These are phyloP conservation scores for Elymnias hypermnestra DNA, from an alignment of 1,140 invertebrate genomes.

Conservation along the genomic window DNA sequence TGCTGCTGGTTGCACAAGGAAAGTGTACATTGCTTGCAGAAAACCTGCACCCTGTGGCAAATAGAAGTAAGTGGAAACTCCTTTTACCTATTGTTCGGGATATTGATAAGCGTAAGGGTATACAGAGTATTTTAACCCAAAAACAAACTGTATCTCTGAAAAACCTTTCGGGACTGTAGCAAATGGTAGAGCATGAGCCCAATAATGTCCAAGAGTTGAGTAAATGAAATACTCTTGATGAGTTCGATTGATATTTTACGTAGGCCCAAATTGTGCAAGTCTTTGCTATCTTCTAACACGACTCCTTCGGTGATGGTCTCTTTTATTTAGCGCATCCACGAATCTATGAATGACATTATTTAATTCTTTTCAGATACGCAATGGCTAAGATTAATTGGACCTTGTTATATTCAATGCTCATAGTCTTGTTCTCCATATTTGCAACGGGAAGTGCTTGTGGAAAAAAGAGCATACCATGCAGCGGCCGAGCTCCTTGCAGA, in stretches of 20 bases:
- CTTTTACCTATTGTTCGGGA: too few species aligned
- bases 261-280: too few species aligned
- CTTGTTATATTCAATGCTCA: constrained; percentile 28
- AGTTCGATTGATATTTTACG: too few species aligned
- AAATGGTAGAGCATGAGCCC: too few species aligned
- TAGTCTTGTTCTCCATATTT: constrained; percentile 37
- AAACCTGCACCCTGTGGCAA: constrained; percentile 48
- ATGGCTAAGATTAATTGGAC: constrained; percentile 38
- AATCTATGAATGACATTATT: neutral
- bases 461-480: constrained; percentile 41
- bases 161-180: too few species aligned
- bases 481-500: constrained; percentile 44
- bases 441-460: constrained; percentile 31
- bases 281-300: too few species aligned
- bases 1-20: constrained; percentile 40
- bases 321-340: neutral
- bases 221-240: too few species aligned
- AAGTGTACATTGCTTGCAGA: constrained; percentile 53
- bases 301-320: too few species aligned
- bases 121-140: too few species aligned
- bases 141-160: too few species aligned
- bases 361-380: constrained; percentile 25
- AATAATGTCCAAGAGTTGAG: too few species aligned
- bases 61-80: constrained; percentile 33
- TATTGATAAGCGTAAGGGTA: too few species aligned